Conservation (phyloP, 2,797 vertebrate genomes). For the Sphenodon punctatus region DNA sequence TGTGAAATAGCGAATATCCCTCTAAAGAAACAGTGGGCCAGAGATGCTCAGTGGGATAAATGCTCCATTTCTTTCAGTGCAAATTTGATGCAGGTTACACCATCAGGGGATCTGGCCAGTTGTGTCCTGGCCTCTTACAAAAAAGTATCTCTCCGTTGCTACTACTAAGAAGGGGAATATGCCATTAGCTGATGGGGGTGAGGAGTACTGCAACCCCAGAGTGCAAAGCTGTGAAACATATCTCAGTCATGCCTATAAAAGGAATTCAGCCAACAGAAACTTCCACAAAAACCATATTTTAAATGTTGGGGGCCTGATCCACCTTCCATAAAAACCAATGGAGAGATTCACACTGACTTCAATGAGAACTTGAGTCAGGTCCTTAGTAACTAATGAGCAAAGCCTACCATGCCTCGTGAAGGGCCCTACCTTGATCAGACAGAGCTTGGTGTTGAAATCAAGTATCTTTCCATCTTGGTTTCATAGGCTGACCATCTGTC, state of each 20-base stretch:
- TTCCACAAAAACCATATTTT: rapidly evolving
- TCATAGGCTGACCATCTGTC: slow-evolving; percentile 13
- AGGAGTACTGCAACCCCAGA: neutral
- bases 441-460: slow-evolving; percentile 57
- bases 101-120: neutral
- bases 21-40: neutral
- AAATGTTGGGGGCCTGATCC: neutral
- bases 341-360: neutral
- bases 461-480: slow-evolving; percentile 33
- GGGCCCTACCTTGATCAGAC: slow-evolving; percentile 53
- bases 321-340: neutral
- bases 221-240: neutral
- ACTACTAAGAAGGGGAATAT: neutral
- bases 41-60: neutral
- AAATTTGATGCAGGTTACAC: neutral
- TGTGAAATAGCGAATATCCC: no score
- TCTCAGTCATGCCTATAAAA: neutral
- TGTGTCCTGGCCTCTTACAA: no score
- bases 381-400: neutral
- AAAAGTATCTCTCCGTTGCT: neutral
- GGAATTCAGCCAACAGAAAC: neutral
- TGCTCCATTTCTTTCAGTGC: neutral
- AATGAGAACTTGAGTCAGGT: neutral
- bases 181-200: no score
- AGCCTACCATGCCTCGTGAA: neutral